A percentile compares a stretch with the other conserved stretches of the same genome.
These are phyloP conservation scores for Caenorhabditis brenneri DNA, from an alignment of 1,140 invertebrate genomes.

Conservation along the genomic window DNA sequence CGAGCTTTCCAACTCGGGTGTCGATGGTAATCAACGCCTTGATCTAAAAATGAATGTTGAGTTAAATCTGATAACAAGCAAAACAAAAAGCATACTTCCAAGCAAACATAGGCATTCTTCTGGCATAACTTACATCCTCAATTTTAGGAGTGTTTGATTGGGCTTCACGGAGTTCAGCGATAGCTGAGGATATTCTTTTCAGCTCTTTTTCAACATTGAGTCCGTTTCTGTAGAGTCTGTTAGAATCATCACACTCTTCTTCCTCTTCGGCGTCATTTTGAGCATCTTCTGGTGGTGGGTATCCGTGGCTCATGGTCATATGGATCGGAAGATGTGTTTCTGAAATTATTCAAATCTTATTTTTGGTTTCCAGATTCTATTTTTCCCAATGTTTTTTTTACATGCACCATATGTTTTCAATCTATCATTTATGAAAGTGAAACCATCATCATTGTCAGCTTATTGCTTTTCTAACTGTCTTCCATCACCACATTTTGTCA, in stretches of 20 bases:
- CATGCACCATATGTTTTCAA: neutral
- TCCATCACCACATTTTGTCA: neutral
- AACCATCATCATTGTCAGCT: neutral
- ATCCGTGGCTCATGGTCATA: slow-evolving; percentile 63
- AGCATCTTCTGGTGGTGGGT: slow-evolving; percentile 51
- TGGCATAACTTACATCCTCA: slow-evolving; percentile 15
- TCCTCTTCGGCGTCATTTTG: neutral
- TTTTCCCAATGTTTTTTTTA: neutral
- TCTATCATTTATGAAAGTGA: neutral
- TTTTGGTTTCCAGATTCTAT: neutral
- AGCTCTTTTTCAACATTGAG: neutral
- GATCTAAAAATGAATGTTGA: slow-evolving; percentile 48
- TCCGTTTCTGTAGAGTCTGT: neutral
- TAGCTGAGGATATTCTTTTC: neutral
- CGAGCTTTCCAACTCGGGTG: slow-evolving; percentile 61
- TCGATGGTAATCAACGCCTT: slow-evolving; percentile 61
- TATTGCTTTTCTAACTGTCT: neutral
- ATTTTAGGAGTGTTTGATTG: neutral
- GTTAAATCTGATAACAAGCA: no score
- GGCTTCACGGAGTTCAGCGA: neutral
- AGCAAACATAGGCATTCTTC: no score
- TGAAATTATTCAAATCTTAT: slow-evolving; percentile 54
- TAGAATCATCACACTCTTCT: no score
- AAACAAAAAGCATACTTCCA: no score
- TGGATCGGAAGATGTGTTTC: slow-evolving; percentile 64